Conservation (phyloP, 2,888 invertebrate genomes). For the Junonia oenone region DNA sequence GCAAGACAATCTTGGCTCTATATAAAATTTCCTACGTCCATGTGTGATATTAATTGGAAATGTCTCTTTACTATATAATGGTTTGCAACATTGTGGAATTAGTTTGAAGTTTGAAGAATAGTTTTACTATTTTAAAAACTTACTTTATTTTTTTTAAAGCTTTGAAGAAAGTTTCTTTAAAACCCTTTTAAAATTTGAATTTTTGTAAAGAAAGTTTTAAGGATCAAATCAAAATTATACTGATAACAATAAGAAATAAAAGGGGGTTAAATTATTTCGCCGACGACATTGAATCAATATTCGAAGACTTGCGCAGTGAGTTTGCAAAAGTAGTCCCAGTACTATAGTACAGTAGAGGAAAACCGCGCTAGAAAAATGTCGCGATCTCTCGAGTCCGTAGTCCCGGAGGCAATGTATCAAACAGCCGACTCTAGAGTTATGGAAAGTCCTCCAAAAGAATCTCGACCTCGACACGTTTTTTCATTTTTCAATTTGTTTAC, state of each 20-base stretch:
- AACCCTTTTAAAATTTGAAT: too few species aligned
- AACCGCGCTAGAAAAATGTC: constrained; percentile 12
- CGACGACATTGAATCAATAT: not conserved
- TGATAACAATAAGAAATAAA: not conserved
- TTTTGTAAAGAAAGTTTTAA: too few species aligned
- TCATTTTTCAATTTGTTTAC: constrained; percentile 17
- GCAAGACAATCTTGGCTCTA: too few species aligned
- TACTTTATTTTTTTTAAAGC: too few species aligned
- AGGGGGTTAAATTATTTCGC: not conserved
- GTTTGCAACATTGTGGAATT: too few species aligned
- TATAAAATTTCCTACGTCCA: too few species aligned
- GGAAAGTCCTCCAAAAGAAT: not conserved
- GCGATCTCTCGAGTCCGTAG: constrained; percentile 3
- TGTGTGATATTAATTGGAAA: too few species aligned
- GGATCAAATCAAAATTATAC: too few species aligned
- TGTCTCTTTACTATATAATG: too few species aligned
- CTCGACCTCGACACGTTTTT: not conserved
- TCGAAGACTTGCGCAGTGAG: constrained; percentile 1
- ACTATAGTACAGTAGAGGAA: not conserved
- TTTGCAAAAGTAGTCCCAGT: not conserved
- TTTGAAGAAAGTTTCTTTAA: too few species aligned
- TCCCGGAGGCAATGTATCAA: not conserved
- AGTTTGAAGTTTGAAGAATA: too few species aligned
- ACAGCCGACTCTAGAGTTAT: not conserved
- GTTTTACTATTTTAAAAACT: too few species aligned